Base-by-base conservation (phyloP, 2,113 vertebrate species). In the Perca schrenkii region DNA sequence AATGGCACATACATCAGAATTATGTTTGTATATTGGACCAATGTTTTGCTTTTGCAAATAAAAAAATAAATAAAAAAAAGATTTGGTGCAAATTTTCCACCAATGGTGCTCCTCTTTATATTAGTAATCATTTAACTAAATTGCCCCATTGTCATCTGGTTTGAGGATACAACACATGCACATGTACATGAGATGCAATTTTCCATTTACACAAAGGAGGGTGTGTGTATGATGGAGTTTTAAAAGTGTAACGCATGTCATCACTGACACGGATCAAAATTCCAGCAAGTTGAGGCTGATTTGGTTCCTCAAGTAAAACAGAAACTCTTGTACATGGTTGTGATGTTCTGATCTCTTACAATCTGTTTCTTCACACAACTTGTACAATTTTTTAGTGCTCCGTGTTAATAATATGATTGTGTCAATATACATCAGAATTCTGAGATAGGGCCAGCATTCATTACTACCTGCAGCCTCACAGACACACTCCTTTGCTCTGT, bases 71-170 rank as follows among this genome's bases (percentile, higher is more conserved):
- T 1, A 1, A 69, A 60, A 74, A 82, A 34, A 57, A 49, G 31
- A 84, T 88, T 76, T 71, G 64, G 57, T 80, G 90, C 58, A 80
- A 19, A 66, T 61, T 76, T 68, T 84, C 60, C 62, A 63, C 83
- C 75, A 71, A 60, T 83, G 57, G 68, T 85, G 80, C 90, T 90
- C 53, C 64, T 84, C 61, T 86, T 90, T 86, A 92, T 88, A 92
- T 90, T 87, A 86, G 87, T 65, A 88, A 79, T 89, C 68, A 87
- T 90, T 93, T 89, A 87, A 83, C 71, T 83, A 78, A 90, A 93
- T 79, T 90, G 86, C 90, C 84, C 75, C 80, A 80, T 85, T 88
- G 84, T 90, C 91, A 93, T 93, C 93, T 94, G 90, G 67, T 90
- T 90, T 87, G 62, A 87, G 69, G 71, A 89, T 89, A 82, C 90